A percentile compares a stretch with the other conserved stretches of the same genome.
phyloP scores from a whole-genome alignment of 1,140 invertebrate species.

The Caerostris extrusa region DNA sequence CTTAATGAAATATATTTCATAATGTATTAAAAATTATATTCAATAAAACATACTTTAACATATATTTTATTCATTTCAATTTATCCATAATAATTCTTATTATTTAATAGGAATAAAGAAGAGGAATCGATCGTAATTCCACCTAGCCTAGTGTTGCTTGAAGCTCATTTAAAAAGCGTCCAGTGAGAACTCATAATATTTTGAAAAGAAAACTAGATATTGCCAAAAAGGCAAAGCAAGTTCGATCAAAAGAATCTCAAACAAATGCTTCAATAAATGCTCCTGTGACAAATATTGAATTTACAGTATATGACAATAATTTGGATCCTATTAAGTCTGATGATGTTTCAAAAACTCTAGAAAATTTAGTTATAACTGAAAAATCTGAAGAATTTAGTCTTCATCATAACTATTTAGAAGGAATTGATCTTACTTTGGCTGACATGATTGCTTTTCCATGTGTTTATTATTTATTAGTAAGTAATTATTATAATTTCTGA shows the following conservation, averaged over 20 bases:
- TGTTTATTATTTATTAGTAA: conserved; percentile 86
- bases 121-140: conserved; percentile 82
- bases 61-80: not conserved
- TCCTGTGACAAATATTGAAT: conserved; percentile 15
- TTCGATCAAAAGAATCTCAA: not conserved
- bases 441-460: conserved; percentile 91
- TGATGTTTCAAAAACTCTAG: conserved; percentile 68
- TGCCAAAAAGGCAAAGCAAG: conserved; percentile 78
- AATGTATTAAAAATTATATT: not conserved
- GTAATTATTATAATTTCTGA: conserved; percentile 69
- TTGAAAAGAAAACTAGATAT: conserved; percentile 87
- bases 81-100: not conserved
- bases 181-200: conserved; percentile 92
- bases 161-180: conserved; percentile 92
- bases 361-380: conserved; percentile 58
- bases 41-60: not conserved
- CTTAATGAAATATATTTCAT: not conserved
- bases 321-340: conserved; percentile 59
- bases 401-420: conserved; percentile 84
- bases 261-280: not conserved
- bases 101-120: not conserved
- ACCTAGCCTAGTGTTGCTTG: conserved; percentile 87
- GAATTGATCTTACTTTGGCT: conserved; percentile 90
- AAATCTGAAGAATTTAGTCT: conserved; percentile 66
- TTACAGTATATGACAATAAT: conserved; percentile 66